Conservation (phyloP, 2,888 invertebrate genomes). For the Apeira syringaria region DNA sequence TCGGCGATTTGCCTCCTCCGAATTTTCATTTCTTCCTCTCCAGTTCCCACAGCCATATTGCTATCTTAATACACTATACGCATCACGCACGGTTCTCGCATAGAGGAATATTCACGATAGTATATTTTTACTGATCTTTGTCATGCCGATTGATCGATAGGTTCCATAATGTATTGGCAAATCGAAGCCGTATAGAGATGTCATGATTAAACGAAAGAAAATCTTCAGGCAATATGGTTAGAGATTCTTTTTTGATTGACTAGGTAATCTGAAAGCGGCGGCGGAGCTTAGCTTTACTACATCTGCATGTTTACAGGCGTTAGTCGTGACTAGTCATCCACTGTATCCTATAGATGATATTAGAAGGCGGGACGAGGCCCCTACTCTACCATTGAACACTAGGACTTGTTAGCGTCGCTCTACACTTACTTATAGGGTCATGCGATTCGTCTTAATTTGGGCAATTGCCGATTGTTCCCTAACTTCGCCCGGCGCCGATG, state of each 20-base stretch:
- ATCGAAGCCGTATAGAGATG: no score
- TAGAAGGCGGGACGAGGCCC: slow-evolving; percentile 60
- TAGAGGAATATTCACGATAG: slow-evolving; percentile 22
- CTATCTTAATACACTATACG: slow-evolving; percentile 5
- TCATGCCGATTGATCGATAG: slow-evolving; percentile 39
- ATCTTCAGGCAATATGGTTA: no score
- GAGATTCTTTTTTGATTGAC: no score
- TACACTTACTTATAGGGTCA: slow-evolving; percentile 68
- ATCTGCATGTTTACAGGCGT: slow-evolving; percentile 39
- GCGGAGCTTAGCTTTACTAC: slow-evolving; percentile 69
- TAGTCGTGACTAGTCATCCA: slow-evolving; percentile 58
- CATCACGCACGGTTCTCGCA: slow-evolving; percentile 1
- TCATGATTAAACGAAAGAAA: no score
- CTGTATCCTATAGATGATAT: slow-evolving; percentile 59
- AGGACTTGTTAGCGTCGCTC: slow-evolving; percentile 55
- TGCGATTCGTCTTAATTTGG: slow-evolving; percentile 62
- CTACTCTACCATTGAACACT: slow-evolving; percentile 76
- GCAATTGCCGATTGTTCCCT: slow-evolving; percentile 68
- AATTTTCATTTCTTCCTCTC: slow-evolving; percentile 15
- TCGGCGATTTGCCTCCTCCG: slow-evolving; percentile 35
- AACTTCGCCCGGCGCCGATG: slow-evolving; percentile 63
- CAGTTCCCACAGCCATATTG: slow-evolving; percentile 8
- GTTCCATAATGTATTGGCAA: slow-evolving; percentile 37
- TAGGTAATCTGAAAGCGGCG: slow-evolving; percentile 75
- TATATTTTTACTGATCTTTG: slow-evolving; percentile 42